Evolutionary conservation across 2,797 vertebrate genomes (phyloP).

Genomic region (Syndactyla subalaris): DNA sequence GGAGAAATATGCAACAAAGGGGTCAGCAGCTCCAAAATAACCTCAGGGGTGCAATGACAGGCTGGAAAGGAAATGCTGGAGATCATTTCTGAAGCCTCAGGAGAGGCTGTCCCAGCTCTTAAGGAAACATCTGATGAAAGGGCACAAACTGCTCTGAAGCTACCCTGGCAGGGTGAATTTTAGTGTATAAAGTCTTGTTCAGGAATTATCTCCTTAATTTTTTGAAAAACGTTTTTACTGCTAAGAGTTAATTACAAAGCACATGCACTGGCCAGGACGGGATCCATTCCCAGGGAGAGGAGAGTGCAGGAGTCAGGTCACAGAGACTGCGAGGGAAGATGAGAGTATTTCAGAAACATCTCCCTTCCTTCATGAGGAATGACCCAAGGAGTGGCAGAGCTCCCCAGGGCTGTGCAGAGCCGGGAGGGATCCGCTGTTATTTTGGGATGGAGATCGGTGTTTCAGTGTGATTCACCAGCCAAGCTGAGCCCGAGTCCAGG

Average conservation of each 20-base stretch:
- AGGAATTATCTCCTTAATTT: not conserved
- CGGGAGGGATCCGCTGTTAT: fast-evolving
- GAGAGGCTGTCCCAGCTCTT: not conserved
- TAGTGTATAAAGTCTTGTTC: not conserved
- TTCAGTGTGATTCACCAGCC: not conserved
- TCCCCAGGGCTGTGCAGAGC: not conserved
- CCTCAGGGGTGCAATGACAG: not conserved
- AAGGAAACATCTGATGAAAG: not conserved
- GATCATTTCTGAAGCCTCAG: not conserved
- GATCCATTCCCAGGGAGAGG: not conserved
- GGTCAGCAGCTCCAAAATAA: not conserved
- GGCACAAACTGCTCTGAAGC: not conserved
- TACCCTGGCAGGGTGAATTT: not conserved
- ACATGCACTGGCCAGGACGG: not conserved
- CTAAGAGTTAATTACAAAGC: not conserved
- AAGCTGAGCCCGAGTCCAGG: fast-evolving
- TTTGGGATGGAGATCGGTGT: fast-evolving
- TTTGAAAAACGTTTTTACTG: not conserved
- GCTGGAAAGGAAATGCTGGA: not conserved
- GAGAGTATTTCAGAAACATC: not conserved
- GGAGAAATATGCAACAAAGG: not conserved
- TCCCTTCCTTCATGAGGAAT: not conserved
- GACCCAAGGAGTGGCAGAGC: not conserved
- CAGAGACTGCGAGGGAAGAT: not conserved
- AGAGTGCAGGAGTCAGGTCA: not conserved